Evolutionary conservation across 2,888 invertebrate species (phyloP).

Genomic region (Blomia tropicalis): DNA sequence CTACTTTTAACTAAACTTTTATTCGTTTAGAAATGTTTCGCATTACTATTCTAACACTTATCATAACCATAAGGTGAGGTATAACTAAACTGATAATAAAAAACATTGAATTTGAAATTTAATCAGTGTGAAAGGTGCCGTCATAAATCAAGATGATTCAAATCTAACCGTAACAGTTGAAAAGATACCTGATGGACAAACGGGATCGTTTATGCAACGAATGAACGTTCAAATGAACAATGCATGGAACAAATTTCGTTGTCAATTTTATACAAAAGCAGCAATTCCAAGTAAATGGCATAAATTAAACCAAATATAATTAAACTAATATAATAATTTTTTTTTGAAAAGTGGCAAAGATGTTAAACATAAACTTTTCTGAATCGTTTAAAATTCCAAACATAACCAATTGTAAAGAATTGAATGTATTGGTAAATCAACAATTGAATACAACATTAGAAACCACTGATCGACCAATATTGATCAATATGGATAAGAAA

Average conservation of each 20-base stretch:
- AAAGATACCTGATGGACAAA: neutral
- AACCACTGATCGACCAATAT: too few species aligned
- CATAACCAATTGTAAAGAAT: neutral
- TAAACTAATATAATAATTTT: too few species aligned
- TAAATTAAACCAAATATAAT: too few species aligned
- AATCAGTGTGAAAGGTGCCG: too few species aligned
- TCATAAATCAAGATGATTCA: too few species aligned
- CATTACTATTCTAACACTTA: neutral
- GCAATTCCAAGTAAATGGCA: neutral
- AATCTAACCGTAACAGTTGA: neutral
- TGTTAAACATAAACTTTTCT: neutral
- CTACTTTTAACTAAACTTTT: too few species aligned
- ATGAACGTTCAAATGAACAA: neutral
- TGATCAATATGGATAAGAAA: too few species aligned
- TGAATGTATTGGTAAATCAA: neutral
- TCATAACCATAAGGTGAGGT: neutral
- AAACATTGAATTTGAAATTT: neutral
- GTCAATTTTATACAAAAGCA: slow-evolving; percentile 6
- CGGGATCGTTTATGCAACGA: neutral
- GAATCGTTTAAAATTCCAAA: neutral
- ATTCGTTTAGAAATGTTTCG: neutral
- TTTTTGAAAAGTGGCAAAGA: neutral
- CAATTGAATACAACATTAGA: neutral
- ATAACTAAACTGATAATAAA: neutral
- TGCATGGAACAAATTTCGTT: neutral